phyloP scores from a whole-genome alignment of 1,140 invertebrate species.

The Laodelphax striatellus region DNA sequence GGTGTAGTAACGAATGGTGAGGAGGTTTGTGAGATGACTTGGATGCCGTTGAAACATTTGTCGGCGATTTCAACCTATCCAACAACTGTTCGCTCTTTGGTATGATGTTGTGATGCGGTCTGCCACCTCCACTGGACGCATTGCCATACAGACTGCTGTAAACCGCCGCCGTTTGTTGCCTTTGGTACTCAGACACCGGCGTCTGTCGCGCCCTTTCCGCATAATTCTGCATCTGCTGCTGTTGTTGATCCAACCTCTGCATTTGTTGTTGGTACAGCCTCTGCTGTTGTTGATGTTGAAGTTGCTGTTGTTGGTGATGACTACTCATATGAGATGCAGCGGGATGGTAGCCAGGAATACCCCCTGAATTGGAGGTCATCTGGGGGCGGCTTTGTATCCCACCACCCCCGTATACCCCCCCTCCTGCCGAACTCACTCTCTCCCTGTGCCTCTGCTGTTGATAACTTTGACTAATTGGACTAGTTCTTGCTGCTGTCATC shows the following conservation, averaged over 20 bases:
- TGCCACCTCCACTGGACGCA: neutral
- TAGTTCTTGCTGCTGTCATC: constrained; percentile 32
- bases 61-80: constrained; percentile 13
- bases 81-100: neutral
- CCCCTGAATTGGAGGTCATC: neutral
- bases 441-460: constrained; percentile 17
- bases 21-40: constrained; percentile 7
- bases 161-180: neutral
- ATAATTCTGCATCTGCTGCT: neutral
- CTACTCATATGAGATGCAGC: too few relatives aligned
- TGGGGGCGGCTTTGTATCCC: neutral
- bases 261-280: neutral
- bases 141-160: neutral
- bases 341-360: neutral
- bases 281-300: constrained; percentile 3
- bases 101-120: neutral
- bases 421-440: neutral
- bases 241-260: neutral
- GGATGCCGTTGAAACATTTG: constrained; percentile 29
- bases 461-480: constrained; percentile 33
- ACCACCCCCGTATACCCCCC: neutral
- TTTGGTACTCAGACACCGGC: neutral
- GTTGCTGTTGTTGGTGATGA: constrained; percentile 1
- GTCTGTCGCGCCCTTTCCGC: neutral
- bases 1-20: neutral